phyloP scores from a whole-genome alignment of 2,797 vertebrate genomes.

The Eptatretus atami region DNA sequence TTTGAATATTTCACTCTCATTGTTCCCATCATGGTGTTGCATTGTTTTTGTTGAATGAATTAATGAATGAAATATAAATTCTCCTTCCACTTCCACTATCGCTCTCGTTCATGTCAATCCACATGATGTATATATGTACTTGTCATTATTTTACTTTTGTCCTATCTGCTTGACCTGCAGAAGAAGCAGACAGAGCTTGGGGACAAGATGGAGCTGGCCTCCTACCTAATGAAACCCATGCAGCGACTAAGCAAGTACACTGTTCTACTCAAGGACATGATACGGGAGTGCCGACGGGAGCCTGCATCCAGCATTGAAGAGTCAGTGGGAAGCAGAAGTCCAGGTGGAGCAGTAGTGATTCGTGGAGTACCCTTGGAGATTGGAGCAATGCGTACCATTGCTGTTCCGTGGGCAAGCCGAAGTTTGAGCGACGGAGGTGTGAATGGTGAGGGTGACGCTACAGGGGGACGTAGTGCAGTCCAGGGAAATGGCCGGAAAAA shows the following conservation, averaged over 20 bases:
- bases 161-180: slow-evolving; percentile 11
- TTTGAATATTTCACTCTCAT: no score
- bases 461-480: no score
- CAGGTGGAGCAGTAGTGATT: neutral
- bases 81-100: neutral
- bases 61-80: neutral
- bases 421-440: no score
- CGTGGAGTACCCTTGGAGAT: no score
- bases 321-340: neutral
- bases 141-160: no score
- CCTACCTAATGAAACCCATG: slow-evolving; percentile 41
- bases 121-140: neutral
- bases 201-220: slow-evolving; percentile 45
- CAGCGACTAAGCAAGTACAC: slow-evolving; percentile 48
- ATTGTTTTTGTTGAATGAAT: no score
- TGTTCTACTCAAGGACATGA: slow-evolving; percentile 34
- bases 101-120: neutral
- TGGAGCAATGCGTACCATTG: neutral
- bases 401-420: neutral
- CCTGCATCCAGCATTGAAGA: no score
- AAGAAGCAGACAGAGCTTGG: slow-evolving; percentile 25
- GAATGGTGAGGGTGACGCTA: no score
- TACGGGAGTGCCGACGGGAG: slow-evolving; percentile 19
- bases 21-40: no score
- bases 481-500: no score